Conservation (phyloP, 2,797 vertebrate genomes). For the Nannoperca australis region DNA sequence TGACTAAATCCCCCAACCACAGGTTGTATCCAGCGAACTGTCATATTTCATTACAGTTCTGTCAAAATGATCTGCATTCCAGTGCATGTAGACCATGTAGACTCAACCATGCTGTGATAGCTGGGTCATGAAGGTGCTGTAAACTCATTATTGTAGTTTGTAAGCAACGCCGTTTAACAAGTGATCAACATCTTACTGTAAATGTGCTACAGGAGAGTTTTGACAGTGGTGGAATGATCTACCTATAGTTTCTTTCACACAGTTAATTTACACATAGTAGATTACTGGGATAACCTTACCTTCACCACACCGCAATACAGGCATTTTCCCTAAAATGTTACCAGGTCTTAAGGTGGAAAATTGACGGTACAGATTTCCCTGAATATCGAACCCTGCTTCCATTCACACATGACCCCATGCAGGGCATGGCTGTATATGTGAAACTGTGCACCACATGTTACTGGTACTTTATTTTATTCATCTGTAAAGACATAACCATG, state of each 20-base stretch:
- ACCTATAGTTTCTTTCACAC: no score
- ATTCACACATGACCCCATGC: no score
- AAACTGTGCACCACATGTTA: not conserved
- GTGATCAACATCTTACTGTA: not conserved
- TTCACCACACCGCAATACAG: no score
- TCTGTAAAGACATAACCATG: not conserved
- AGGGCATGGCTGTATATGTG: no score
- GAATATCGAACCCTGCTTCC: no score
- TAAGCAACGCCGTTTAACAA: slow-evolving; percentile 10
- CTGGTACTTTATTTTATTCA: not conserved
- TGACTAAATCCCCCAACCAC: not conserved
- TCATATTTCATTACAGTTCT: slow-evolving; percentile 15
- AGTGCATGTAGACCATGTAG: not conserved
- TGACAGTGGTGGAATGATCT: no score
- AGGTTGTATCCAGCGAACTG: not conserved
- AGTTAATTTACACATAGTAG: no score
- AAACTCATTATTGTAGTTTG: not conserved
- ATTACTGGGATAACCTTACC: no score
- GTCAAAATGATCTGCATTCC: not conserved
- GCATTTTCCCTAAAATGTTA: no score
- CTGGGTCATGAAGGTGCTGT: not conserved
- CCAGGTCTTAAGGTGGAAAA: no score
- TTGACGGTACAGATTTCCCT: no score
- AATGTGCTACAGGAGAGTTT: slow-evolving; percentile 4
- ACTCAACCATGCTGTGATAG: not conserved